Conservation (phyloP, 2,888 invertebrate species). For the Diloba caeruleocephala region DNA sequence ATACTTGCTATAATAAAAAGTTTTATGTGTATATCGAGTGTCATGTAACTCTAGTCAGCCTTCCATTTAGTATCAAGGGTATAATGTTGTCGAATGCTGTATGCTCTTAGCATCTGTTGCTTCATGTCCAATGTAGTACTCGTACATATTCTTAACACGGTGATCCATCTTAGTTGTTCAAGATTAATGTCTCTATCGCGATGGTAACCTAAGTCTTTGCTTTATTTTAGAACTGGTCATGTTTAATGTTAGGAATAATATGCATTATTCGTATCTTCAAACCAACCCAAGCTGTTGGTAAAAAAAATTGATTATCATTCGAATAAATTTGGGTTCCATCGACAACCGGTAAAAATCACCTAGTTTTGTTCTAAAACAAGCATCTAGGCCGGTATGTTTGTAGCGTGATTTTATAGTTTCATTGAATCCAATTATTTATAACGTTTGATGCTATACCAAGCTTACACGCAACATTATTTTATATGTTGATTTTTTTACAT, state of each 20-base stretch:
- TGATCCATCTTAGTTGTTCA: conserved; percentile 54
- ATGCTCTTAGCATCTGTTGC: conserved; percentile 54
- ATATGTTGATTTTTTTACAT: conserved; percentile 14
- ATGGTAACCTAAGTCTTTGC: conserved; percentile 49
- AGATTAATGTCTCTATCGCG: conserved; percentile 55
- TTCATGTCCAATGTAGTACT: conserved; percentile 40
- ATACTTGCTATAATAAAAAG: conserved; percentile 20
- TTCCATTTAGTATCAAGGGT: conserved; percentile 56
- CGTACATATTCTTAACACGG: conserved; percentile 33
- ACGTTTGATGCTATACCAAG: conserved; percentile 13
- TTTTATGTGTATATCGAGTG: conserved; percentile 42
- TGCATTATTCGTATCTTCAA: conserved; percentile 21
- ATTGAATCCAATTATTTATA: conserved; percentile 26
- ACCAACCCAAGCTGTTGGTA: conserved; percentile 27
- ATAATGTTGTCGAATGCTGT: conserved; percentile 59
- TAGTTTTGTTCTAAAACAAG: conserved; percentile 27
- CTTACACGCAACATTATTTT: conserved; percentile 23
- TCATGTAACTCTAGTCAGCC: conserved; percentile 62
- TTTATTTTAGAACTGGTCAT: conserved; percentile 49
- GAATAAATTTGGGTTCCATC: conserved; percentile 26
- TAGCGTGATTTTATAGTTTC: conserved; percentile 17
- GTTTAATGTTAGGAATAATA: conserved; percentile 35
- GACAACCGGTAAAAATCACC: conserved; percentile 4
- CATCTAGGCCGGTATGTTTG: conserved; percentile 9
- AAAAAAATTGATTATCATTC: conserved; percentile 39